A percentile compares a stretch with the other conserved stretches of the same genome.
Evolutionary conservation across 2,888 invertebrate genomes (phyloP).

Genomic region (Allolobophora icterica): DNA sequence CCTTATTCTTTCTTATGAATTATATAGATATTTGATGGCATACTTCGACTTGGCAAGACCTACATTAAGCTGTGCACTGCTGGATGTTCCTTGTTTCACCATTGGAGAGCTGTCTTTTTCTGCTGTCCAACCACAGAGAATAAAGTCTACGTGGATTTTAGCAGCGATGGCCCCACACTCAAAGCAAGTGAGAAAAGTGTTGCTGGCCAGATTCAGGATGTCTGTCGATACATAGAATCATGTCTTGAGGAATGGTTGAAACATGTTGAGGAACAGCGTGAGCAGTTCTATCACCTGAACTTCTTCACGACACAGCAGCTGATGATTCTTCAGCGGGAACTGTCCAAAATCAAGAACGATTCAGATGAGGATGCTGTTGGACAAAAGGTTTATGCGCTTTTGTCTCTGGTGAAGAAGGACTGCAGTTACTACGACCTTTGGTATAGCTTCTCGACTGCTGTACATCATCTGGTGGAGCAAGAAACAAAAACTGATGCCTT

Average conservation of each 20-base stretch:
- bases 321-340: conserved; percentile 53
- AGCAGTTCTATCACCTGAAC: conserved; percentile 52
- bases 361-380: background rate
- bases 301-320: conserved; percentile 56
- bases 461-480: background rate
- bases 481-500: background rate
- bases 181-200: conserved; percentile 42
- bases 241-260: conserved; percentile 52
- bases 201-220: conserved; percentile 47
- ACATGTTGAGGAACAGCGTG: conserved; percentile 50
- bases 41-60: conserved; percentile 52
- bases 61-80: conserved; percentile 52
- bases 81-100: conserved; percentile 55
- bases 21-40: conserved; percentile 54
- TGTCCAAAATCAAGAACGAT: conserved; percentile 45
- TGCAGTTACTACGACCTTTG: background rate
- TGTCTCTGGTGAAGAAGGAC: conserved; percentile 21
- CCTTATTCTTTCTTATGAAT: background rate
- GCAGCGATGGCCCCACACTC: conserved; percentile 41
- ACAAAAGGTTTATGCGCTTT: background rate
- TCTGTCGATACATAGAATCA: conserved; percentile 52
- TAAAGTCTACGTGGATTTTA: conserved; percentile 52
- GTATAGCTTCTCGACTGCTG: background rate
- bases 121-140: conserved; percentile 45
- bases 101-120: conserved; percentile 52